These are phyloP conservation scores for Drosophila borealis DNA, from an alignment of 2,888 invertebrate species.

Conservation along the genomic window DNA sequence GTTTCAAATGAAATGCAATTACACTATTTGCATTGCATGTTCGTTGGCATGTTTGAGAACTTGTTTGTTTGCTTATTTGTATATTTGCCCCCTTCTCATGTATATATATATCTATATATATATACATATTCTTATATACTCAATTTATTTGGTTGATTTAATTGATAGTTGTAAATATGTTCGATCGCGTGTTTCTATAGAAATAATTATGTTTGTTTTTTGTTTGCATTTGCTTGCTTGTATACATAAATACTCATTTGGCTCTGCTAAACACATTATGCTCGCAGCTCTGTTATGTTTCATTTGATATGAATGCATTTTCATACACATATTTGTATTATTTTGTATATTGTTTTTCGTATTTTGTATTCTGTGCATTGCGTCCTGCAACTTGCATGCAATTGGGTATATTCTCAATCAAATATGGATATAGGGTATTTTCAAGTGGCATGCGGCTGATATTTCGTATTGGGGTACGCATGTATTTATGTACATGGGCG, in stretches of 20 bases:
- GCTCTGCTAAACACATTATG: conserved; percentile 24
- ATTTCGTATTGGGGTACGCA: conserved; percentile 23
- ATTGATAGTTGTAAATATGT: conserved; percentile 66
- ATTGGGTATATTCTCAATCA: conserved; percentile 9
- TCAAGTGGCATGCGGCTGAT: conserved; percentile 35
- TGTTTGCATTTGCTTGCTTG: conserved; percentile 34
- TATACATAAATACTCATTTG: conserved; percentile 64
- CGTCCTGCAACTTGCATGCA: conserved; percentile 36
- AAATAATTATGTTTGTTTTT: conserved; percentile 48
- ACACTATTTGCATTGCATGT: conserved; percentile 72
- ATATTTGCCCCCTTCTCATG: conserved; percentile 15
- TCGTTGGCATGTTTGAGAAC: conserved; percentile 44
- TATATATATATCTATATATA: conserved; percentile 8
- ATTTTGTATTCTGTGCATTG: conserved; percentile 18
- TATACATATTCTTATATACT: conserved; percentile 21
- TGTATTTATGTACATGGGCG: conserved; percentile 58
- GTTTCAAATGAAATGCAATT: conserved; percentile 71
- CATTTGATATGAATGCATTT: conserved; percentile 64
- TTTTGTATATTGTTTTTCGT: not conserved
- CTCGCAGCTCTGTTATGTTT: conserved; percentile 36
- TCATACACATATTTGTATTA: conserved; percentile 38
- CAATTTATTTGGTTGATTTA: conserved; percentile 51
- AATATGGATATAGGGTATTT: not conserved
- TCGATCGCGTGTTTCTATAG: conserved; percentile 35
- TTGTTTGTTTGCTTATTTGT: conserved; percentile 37